Conservation (phyloP, 2,888 invertebrate genomes). For the Sarcophaga subvicina region DNA sequence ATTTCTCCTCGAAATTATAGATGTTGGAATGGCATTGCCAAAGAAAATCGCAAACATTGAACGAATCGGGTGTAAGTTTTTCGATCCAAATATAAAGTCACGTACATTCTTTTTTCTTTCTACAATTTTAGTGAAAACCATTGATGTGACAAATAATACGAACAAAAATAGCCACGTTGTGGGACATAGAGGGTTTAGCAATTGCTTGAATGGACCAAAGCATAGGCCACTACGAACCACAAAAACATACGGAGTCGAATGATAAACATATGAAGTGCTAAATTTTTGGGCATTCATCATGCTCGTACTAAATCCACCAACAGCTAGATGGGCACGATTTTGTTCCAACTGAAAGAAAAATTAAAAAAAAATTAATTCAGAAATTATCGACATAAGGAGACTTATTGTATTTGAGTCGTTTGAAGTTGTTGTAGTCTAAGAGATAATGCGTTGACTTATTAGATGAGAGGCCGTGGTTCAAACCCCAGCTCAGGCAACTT, state of each 20-base stretch:
- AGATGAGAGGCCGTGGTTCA: no score
- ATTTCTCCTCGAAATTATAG: constrained; percentile 69
- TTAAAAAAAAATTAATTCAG: neutral
- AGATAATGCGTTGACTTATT: no score
- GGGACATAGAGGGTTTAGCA: constrained; percentile 72
- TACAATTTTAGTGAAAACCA: constrained; percentile 48
- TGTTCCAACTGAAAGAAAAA: constrained; percentile 71
- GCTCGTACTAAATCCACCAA: constrained; percentile 76
- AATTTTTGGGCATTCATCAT: constrained; percentile 69
- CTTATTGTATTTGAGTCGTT: no score
- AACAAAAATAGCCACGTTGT: constrained; percentile 72
- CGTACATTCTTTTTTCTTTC: constrained; percentile 26
- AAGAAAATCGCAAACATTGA: constrained; percentile 71
- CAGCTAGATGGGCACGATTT: constrained; percentile 72
- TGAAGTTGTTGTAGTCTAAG: no score
- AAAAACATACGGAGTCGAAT: constrained; percentile 73
- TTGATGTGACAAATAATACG: constrained; percentile 34
- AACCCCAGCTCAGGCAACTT: no score
- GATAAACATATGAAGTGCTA: constrained; percentile 72
- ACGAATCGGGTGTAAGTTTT: constrained; percentile 69
- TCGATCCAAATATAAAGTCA: constrained; percentile 67
- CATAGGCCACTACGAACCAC: constrained; percentile 71
- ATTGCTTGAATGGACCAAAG: constrained; percentile 70
- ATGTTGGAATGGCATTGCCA: constrained; percentile 73
- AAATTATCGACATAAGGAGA: neutral